Base-by-base conservation (phyloP, 2,888 invertebrate genomes). In the Suillia variegata region DNA sequence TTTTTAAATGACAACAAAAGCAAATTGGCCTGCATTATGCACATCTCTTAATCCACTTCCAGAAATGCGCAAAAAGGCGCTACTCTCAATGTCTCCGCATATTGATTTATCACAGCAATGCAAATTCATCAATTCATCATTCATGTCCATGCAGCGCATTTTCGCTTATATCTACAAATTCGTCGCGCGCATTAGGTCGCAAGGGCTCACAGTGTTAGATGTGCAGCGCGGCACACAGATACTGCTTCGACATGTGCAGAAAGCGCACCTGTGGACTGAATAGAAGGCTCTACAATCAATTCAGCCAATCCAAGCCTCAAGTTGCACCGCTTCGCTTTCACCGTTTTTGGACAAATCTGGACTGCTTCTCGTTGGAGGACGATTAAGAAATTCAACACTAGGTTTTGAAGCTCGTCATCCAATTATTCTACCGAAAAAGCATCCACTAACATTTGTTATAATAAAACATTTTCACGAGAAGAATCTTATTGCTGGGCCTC, bases 361-460 rank as follows among this genome's bases (percentile, higher is more conserved):
- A n/a, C n/a, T n/a, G n/a, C 51, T 60, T 21, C 56, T 51, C 20
- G 54, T 57, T 48, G 58, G 53, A 47, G 53, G 54, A 31, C 42
- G 51, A 15, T 22, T 59, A 8, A 8, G 33, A 26, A 51, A 51
- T 26, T 51, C 51, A 2, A 17, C n/a, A 21, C 21, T 54, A 5
- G 45, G 31, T 42, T 47, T 42, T n/a, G 54, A 26, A 4, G 34
- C 58, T 8, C 47, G 54, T 12, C 61, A 56, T 20, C 61, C 58
- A 34, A 24, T 62, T 13, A 51, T 62, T 22, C 38, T 62, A 15
- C 62, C 59, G 17, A 60, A 48, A 34, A 13, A 21, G n/a, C 56
- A 62, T 33, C 59, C 49, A 20, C 48, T 62, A n/a, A 59, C 58
- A 1, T 47, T 24, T 26, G 52, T 58, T 34, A 58, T 62, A 21